Evolutionary conservation across 2,888 invertebrate species (phyloP).

Genomic region (Drosophila limbata): DNA sequence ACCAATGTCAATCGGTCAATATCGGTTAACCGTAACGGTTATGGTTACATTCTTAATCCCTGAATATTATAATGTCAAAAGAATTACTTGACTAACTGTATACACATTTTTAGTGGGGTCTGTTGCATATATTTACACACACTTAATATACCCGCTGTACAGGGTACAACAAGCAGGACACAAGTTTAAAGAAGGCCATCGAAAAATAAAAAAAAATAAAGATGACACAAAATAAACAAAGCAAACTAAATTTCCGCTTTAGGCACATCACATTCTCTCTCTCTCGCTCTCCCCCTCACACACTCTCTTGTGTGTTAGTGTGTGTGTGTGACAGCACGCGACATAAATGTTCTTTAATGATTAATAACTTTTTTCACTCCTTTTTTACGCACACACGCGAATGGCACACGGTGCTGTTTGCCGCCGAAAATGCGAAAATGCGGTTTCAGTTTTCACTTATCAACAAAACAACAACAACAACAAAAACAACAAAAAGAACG

Average conservation of each 20-base stretch:
- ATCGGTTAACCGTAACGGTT: no score
- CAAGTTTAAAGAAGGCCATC: conserved; percentile 34
- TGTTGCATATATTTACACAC: no score
- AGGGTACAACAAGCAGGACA: conserved; percentile 24
- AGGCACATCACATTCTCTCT: conserved; percentile 2
- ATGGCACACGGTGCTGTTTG: conserved; percentile 22
- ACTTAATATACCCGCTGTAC: no score
- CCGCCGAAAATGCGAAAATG: conserved; percentile 35
- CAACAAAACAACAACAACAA: conserved; percentile 42
- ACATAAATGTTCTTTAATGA: conserved; percentile 76
- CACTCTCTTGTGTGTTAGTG: conserved; percentile 20
- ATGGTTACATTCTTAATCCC: no score
- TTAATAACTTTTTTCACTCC: conserved; percentile 77
- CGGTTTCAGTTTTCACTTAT: conserved; percentile 67
- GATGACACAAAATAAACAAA: conserved; percentile 26
- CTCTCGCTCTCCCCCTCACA: not conserved
- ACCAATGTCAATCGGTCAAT: no score
- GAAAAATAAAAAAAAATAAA: conserved; percentile 11
- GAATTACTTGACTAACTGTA: no score
- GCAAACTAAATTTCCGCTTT: conserved; percentile 55
- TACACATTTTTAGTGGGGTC: no score
- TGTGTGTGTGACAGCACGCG: conserved; percentile 57
- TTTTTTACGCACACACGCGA: conserved; percentile 51
- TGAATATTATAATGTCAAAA: no score
- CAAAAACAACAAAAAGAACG: conserved; percentile 26